A percentile compares a stretch with the other conserved stretches of the same genome.
phyloP scores from a whole-genome alignment of 1,140 invertebrate genomes.

The Drosophila jambulina region DNA sequence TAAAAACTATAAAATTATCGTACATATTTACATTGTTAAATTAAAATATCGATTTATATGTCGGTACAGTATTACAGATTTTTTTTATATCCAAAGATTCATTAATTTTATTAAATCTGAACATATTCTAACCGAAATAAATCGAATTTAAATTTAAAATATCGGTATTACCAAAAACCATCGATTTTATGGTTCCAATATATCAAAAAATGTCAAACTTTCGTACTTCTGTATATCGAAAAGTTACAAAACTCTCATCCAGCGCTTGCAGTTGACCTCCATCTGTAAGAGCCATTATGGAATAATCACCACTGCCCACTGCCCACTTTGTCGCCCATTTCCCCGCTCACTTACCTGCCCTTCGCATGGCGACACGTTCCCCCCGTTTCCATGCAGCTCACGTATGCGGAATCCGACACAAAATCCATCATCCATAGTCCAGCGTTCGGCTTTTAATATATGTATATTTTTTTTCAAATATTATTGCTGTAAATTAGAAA shows the following conservation, averaged over 20 bases:
- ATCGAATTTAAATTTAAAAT: too few species aligned
- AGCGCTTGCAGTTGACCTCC: constrained; percentile 16
- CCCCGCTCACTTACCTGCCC: constrained; percentile 15
- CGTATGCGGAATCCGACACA: constrained; percentile 57
- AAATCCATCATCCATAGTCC: neutral
- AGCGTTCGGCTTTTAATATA: neutral
- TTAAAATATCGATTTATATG: too few species aligned
- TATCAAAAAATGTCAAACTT: neutral
- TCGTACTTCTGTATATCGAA: neutral
- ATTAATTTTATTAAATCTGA: too few species aligned
- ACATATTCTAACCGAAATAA: too few species aligned
- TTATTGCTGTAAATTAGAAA: neutral
- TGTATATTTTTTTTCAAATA: neutral
- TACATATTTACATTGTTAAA: too few species aligned
- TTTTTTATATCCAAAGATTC: too few species aligned
- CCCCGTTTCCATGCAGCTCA: constrained; percentile 68
- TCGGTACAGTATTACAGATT: too few species aligned
- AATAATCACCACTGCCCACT: neutral
- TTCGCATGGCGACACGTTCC: constrained; percentile 56
- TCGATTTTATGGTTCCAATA: too few species aligned
- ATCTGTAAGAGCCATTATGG: constrained; percentile 11
- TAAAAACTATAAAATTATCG: too few species aligned
- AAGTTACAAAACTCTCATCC: neutral
- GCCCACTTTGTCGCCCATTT: neutral
- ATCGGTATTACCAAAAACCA: too few species aligned